Conservation (phyloP, 30 jellyfish, hydroid and myxozoan species). For the Sanderia malayensis region DNA sequence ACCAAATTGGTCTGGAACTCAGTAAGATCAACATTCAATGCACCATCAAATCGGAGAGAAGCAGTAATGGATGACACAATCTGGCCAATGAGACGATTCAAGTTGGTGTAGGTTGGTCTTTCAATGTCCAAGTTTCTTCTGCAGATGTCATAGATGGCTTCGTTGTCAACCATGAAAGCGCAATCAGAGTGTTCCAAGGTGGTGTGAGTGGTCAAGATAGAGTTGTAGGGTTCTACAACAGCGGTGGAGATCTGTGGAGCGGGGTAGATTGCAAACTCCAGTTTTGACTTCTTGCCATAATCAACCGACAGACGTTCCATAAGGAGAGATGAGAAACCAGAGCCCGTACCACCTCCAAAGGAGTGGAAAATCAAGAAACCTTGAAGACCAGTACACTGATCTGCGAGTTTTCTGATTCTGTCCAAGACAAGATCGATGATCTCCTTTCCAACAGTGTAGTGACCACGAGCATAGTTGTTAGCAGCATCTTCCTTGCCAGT, state of each 20-base stretch:
- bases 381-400: constrained; percentile 94
- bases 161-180: constrained; percentile 91
- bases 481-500: constrained; percentile 99
- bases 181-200: constrained; percentile 88
- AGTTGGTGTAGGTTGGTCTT: constrained; percentile 88
- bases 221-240: constrained; percentile 97
- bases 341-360: constrained; percentile 99
- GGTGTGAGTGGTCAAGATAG: constrained; percentile 88
- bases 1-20: constrained; percentile 95
- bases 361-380: constrained; percentile 96
- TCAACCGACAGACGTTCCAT: constrained; percentile 94
- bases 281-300: constrained; percentile 88
- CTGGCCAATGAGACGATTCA: constrained; percentile 87
- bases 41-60: constrained; percentile 91
- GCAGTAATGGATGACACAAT: constrained; percentile 89
- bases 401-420: constrained; percentile 91
- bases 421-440: constrained; percentile 81
- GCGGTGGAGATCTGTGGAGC: constrained; percentile 98
- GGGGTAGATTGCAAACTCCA: constrained; percentile 94
- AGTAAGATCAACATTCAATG: constrained; percentile 89
- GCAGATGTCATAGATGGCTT: constrained; percentile 92
- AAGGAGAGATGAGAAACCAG: constrained; percentile 92
- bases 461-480: constrained; percentile 97
- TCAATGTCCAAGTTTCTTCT: constrained; percentile 86
- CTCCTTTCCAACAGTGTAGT: constrained; percentile 96